Conservation (phyloP, 2,797 vertebrate genomes). For the Paedocypris micromegethes region DNA sequence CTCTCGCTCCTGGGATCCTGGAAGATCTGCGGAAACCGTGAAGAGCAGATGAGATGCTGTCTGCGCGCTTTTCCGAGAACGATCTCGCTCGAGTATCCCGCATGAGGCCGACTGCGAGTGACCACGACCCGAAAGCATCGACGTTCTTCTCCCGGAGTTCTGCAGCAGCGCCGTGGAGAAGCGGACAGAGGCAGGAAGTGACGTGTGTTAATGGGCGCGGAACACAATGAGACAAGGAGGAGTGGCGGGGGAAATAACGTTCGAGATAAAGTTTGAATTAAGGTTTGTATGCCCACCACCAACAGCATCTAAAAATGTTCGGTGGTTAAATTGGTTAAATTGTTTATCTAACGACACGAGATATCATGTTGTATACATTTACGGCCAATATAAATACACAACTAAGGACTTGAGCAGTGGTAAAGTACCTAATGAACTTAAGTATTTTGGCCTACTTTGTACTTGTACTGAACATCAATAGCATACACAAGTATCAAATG, state of each 20-base stretch:
- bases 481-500: too few species aligned
- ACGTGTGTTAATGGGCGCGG: constrained; percentile 39
- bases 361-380: too few species aligned
- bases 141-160: not conserved
- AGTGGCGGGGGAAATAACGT: constrained; percentile 26
- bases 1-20: constrained; percentile 83
- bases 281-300: too few species aligned
- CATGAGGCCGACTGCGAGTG: not conserved
- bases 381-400: too few species aligned
- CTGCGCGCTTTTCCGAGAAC: not conserved
- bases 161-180: constrained; percentile 16
- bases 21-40: constrained; percentile 70
- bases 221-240: constrained; percentile 6
- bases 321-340: too few species aligned
- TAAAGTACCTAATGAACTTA: too few species aligned
- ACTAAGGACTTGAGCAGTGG: too few species aligned
- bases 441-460: too few species aligned
- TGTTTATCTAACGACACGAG: too few species aligned
- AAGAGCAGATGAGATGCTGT: not conserved
- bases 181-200: constrained; percentile 52
- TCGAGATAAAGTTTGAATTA: too few species aligned
- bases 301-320: too few species aligned
- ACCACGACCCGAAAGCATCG: not conserved
- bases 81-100: constrained; percentile 1
- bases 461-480: too few species aligned